These are phyloP conservation scores for Chaitophorus viminalis DNA, from an alignment of 2,888 invertebrate species.

Conservation along the genomic window DNA sequence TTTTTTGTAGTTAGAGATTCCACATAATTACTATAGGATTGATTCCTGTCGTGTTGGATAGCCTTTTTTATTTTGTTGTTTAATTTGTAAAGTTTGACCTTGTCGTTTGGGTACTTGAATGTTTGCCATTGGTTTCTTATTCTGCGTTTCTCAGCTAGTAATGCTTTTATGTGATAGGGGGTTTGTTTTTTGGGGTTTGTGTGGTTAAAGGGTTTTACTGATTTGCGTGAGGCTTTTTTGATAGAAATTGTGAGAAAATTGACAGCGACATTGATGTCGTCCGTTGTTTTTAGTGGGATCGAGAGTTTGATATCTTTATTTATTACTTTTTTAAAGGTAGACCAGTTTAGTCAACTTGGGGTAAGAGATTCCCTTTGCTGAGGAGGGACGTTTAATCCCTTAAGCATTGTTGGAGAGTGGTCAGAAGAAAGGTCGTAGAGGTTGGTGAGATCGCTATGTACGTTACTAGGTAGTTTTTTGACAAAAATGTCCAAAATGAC, in stretches of 20 bases:
- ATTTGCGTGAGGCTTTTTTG: too few species aligned
- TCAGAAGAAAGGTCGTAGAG: conserved; percentile 7
- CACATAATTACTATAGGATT: background rate
- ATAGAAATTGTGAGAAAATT: too few species aligned
- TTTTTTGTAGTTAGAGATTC: background rate
- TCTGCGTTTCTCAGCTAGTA: conserved; percentile 17
- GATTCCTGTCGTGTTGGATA: conserved; percentile 12
- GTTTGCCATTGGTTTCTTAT: conserved; percentile 19
- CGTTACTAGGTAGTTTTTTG: conserved; percentile 14
- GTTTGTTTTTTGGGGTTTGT: too few species aligned
- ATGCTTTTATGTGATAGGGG: background rate
- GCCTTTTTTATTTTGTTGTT: conserved; percentile 38
- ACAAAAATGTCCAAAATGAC: conserved; percentile 29
- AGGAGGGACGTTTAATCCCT: background rate
- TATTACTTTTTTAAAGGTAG: too few species aligned
- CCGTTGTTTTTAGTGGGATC: background rate
- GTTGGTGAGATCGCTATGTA: conserved; percentile 3
- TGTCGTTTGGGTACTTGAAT: conserved; percentile 26
- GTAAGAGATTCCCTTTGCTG: too few species aligned
- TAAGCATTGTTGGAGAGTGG: conserved; percentile 2
- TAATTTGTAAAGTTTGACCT: conserved; percentile 33
- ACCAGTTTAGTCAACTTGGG: too few species aligned
- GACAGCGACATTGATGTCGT: background rate
- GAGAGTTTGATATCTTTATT: background rate
- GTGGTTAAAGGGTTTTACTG: too few species aligned